Percentiles rank a stretch among this genome's conserved stretches.
Conservation (phyloP, 2,113 vertebrate species). For the Larimichthys crocea region DNA sequence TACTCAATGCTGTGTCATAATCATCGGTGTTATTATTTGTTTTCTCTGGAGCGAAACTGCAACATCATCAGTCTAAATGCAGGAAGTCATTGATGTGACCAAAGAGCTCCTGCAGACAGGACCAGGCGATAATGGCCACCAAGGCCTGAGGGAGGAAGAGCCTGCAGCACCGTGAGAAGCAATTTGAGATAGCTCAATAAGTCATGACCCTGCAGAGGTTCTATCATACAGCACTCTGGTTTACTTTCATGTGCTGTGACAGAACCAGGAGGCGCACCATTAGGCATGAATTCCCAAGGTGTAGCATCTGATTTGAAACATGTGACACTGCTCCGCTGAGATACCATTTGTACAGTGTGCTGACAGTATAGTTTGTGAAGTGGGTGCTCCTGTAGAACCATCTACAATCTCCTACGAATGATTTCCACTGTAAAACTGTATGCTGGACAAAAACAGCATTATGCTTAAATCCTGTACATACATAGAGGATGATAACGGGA, state of each 20-base stretch:
- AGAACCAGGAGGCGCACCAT: slow-evolving; percentile 77
- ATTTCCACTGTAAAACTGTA: neutral
- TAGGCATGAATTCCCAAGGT: slow-evolving; percentile 78
- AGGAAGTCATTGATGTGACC: slow-evolving; percentile 58
- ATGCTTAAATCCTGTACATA: neutral
- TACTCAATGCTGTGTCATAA: neutral
- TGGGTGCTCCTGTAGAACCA: neutral
- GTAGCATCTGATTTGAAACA: slow-evolving; percentile 53
- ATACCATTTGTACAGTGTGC: neutral
- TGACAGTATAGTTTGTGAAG: slow-evolving; percentile 17
- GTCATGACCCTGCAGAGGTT: slow-evolving; percentile 79
- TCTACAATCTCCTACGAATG: neutral
- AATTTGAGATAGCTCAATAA: slow-evolving; percentile 81
- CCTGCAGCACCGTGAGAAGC: slow-evolving; percentile 66
- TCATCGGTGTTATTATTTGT: neutral
- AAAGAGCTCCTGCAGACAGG: slow-evolving; percentile 56
- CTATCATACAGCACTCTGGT: slow-evolving; percentile 69
- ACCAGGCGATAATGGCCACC: slow-evolving; percentile 70
- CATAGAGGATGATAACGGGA: slow-evolving; percentile 13
- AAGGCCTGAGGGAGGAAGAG: slow-evolving; percentile 62
- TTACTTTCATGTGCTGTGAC: slow-evolving; percentile 79
- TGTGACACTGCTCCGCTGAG: slow-evolving; percentile 56
- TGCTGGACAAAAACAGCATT: neutral
- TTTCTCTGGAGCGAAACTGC: slow-evolving; percentile 34
- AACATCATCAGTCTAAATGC: slow-evolving; percentile 21